These are phyloP conservation scores for Sebastes miniatus DNA, from an alignment of 2,797 vertebrate genomes.

Conservation along the genomic window DNA sequence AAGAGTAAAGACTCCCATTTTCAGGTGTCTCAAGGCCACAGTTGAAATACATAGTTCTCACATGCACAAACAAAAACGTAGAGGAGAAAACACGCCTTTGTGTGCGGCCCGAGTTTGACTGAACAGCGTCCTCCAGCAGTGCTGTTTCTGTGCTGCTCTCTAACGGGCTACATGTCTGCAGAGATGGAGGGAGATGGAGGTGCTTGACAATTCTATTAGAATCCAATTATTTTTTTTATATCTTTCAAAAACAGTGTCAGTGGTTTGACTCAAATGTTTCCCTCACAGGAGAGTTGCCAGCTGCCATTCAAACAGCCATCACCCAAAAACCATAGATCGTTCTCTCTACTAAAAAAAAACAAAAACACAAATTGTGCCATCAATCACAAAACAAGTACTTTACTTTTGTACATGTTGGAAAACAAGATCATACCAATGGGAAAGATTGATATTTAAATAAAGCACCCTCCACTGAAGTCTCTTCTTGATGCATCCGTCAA, in stretches of 20 bases:
- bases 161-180: not conserved
- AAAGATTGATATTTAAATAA: not conserved
- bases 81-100: not conserved
- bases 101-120: not conserved
- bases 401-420: not conserved
- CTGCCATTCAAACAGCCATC: not conserved
- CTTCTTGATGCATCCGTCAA: not conserved
- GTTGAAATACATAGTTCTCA: not conserved
- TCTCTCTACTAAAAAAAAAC: not conserved
- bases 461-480: not conserved
- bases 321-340: not conserved
- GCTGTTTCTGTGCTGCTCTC: not conserved
- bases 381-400: not conserved
- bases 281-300: not conserved
- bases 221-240: conserved; percentile 39
- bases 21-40: not conserved
- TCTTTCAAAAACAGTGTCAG: conserved; percentile 17
- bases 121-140: not conserved
- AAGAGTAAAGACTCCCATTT: not conserved
- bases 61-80: not conserved
- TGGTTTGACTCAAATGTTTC: not conserved
- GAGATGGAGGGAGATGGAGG: not conserved
- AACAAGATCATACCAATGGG: not conserved
- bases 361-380: not conserved
- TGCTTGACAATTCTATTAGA: conserved; percentile 3